Percentiles rank a stretch among this genome's conserved stretches.
phyloP scores from a whole-genome alignment of 2,888 invertebrate genomes.

The Agrilus cyanescens region DNA sequence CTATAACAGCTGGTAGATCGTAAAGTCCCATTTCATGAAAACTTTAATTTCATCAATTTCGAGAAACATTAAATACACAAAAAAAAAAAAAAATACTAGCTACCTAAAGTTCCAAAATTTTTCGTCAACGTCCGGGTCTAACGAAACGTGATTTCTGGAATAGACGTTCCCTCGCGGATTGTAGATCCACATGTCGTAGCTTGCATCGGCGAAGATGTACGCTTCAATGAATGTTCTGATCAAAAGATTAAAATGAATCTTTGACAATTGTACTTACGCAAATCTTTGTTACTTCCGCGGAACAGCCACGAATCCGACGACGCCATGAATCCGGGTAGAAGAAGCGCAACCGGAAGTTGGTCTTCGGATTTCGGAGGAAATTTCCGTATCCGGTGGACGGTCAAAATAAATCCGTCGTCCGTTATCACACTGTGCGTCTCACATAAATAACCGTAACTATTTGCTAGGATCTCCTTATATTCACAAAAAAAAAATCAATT shows the following conservation, averaged over 20 bases:
- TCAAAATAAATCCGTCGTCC: conserved; percentile 43
- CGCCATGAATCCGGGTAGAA: conserved; percentile 44
- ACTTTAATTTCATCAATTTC: conserved; percentile 28
- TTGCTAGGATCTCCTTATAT: conserved; percentile 34
- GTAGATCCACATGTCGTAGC: conserved; percentile 45
- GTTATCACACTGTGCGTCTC: conserved; percentile 36
- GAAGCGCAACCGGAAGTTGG: conserved; percentile 29
- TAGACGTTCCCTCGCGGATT: conserved; percentile 51
- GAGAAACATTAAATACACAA: not conserved
- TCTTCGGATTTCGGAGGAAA: conserved; percentile 24
- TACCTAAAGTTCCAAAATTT: conserved; percentile 50
- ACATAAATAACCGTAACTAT: conserved; percentile 33
- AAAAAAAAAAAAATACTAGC: conserved; percentile 8
- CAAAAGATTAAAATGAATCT: conserved; percentile 7
- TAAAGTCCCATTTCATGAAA: conserved; percentile 51
- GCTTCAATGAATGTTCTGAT: conserved; percentile 19
- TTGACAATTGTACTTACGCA: conserved; percentile 30
- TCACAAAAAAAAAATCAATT: not conserved
- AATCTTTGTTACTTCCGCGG: conserved; percentile 38
- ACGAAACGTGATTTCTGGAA: conserved; percentile 37
- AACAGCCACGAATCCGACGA: conserved; percentile 44
- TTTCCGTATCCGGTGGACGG: conserved; percentile 42
- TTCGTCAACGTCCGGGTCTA: conserved; percentile 31
- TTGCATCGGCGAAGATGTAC: conserved; percentile 36
- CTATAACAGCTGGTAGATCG: conserved; percentile 49